phyloP scores from a whole-genome alignment of 2,888 invertebrate species.

The Apamea sordens region DNA sequence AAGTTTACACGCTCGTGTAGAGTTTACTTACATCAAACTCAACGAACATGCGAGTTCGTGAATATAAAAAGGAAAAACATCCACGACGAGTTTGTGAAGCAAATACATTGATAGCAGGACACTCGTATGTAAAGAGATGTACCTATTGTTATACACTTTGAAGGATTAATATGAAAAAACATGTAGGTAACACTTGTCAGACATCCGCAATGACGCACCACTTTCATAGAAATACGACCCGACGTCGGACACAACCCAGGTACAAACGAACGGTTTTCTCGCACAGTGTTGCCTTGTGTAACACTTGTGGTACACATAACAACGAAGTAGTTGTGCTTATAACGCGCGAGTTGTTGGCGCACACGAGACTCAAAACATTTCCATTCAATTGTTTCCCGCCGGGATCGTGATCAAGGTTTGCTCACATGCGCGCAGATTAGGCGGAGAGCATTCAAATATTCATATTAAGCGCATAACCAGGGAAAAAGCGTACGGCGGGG shows the following conservation, averaged over 20 bases:
- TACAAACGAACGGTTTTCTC: background rate
- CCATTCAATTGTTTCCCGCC: constrained; percentile 27
- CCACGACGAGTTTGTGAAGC: background rate
- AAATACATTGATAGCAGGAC: background rate
- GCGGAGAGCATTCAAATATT: constrained; percentile 66
- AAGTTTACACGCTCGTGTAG: background rate
- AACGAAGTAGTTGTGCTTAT: background rate
- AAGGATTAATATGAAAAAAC: background rate
- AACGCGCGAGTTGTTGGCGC: background rate
- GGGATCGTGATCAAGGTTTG: constrained; percentile 47
- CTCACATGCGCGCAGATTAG: constrained; percentile 51
- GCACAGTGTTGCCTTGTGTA: background rate
- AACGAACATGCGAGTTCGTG: background rate
- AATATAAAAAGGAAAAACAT: background rate
- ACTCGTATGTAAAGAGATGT: background rate
- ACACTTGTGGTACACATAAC: background rate
- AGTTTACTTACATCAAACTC: background rate
- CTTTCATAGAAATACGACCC: background rate
- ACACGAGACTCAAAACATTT: constrained; percentile 12
- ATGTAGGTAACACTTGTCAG: background rate
- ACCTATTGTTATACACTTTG: background rate
- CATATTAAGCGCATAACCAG: constrained; percentile 65
- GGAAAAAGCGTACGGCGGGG: constrained; percentile 55
- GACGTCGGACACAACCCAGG: background rate
- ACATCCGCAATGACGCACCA: no score